phyloP scores from a whole-genome alignment of 2,888 invertebrate species.

The Colostygia pectinataria region DNA sequence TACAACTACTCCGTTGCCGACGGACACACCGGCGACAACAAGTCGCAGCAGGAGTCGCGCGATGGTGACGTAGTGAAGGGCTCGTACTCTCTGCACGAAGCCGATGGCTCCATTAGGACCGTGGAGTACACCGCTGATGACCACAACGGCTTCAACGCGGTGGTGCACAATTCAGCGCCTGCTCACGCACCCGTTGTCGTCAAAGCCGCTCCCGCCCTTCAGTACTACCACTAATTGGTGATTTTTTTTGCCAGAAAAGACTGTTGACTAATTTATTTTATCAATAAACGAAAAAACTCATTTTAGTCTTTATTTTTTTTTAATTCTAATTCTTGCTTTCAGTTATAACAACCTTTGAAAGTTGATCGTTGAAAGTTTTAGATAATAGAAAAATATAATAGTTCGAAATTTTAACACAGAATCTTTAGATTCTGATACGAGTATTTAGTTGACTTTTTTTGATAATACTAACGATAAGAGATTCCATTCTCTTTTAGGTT shows the following conservation, averaged over 20 bases:
- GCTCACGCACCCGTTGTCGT: slow-evolving; percentile 54
- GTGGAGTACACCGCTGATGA: slow-evolving; percentile 81
- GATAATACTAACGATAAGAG: slow-evolving; percentile 58
- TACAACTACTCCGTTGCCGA: slow-evolving; percentile 82
- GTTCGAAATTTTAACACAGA: slow-evolving; percentile 4
- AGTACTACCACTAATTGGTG: slow-evolving; percentile 55
- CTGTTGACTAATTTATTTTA: slow-evolving; percentile 51
- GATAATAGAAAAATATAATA: no score
- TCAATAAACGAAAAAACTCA: slow-evolving; percentile 42
- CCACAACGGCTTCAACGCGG: slow-evolving; percentile 76
- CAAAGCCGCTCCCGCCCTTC: slow-evolving; percentile 56
- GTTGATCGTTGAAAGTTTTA: no score
- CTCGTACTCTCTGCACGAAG: slow-evolving; percentile 79
- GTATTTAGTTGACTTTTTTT: slow-evolving; percentile 48
- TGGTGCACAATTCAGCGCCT: slow-evolving; percentile 62
- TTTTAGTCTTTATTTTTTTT: slow-evolving; percentile 1
- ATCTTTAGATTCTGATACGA: slow-evolving; percentile 46
- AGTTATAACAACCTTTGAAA: no score
- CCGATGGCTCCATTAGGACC: slow-evolving; percentile 81
- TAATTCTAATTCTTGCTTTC: no score
- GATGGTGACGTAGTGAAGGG: slow-evolving; percentile 82
- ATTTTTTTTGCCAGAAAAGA: slow-evolving; percentile 29
- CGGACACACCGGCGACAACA: slow-evolving; percentile 82
- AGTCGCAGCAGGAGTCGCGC: slow-evolving; percentile 78
- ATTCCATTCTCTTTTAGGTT: slow-evolving; percentile 66